Conservation (phyloP, 1,140 invertebrate species). For the Pollicipes pollicipes region DNA sequence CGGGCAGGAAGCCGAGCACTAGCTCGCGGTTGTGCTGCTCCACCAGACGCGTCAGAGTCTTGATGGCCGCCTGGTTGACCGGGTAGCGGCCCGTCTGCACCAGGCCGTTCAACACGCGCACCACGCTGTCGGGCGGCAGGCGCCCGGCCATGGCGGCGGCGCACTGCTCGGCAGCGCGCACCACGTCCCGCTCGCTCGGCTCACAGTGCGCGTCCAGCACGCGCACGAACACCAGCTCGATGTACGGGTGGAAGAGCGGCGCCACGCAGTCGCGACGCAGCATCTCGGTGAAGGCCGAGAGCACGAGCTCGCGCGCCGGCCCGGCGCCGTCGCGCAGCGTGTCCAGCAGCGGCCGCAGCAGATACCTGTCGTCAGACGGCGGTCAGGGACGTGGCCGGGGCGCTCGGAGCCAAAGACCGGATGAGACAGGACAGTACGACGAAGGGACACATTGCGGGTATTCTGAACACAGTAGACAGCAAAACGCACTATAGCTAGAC, state of each 20-base stretch:
- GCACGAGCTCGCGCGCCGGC: constrained; percentile 41
- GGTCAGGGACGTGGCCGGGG: too few relatives aligned
- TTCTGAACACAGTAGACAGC: too few relatives aligned
- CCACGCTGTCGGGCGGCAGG: constrained; percentile 16
- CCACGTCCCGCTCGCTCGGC: constrained; percentile 47
- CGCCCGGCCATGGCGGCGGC: neutral
- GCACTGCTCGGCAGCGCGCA: constrained; percentile 17
- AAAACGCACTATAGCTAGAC: too few relatives aligned
- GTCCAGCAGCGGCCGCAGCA: constrained; percentile 53
- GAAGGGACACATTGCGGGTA: too few relatives aligned
- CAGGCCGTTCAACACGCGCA: constrained; percentile 52
- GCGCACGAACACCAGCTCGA: constrained; percentile 70
- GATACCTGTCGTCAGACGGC: constrained; percentile 33
- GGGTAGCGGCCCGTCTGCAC: constrained; percentile 70
- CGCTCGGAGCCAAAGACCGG: too few relatives aligned
- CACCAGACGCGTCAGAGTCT: constrained; percentile 73
- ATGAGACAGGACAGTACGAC: too few relatives aligned
- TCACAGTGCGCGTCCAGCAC: constrained; percentile 67
- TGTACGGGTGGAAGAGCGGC: constrained; percentile 58
- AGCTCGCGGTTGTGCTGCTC: constrained; percentile 36
- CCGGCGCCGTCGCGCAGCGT: constrained; percentile 46
- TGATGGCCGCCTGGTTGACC: constrained; percentile 73
- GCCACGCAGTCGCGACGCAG: constrained; percentile 53
- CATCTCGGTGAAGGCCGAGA: constrained; percentile 61
- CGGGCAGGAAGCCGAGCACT: constrained; percentile 45